Conservation (phyloP, 2,888 invertebrate species). For the Epirrhoe tristata region DNA sequence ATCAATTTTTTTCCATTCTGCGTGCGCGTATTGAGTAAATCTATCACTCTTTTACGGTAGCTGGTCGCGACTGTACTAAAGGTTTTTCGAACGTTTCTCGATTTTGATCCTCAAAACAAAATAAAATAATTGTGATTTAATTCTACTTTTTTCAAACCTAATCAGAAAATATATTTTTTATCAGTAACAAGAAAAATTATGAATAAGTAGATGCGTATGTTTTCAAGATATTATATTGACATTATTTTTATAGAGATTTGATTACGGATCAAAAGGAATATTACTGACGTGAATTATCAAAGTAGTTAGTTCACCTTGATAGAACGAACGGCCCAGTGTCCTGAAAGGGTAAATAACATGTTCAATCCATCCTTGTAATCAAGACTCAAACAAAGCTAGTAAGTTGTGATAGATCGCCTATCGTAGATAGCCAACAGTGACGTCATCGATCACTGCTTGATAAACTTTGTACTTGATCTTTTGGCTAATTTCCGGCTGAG, state of each 20-base stretch:
- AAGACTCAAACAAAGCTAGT: constrained; percentile 20
- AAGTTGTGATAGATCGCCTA: constrained; percentile 38
- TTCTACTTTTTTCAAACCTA: too few relatives aligned
- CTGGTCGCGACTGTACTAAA: constrained; percentile 47
- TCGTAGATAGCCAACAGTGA: constrained; percentile 21
- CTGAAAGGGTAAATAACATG: neutral
- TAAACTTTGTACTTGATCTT: constrained; percentile 15
- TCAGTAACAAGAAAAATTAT: too few relatives aligned
- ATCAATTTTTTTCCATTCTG: constrained; percentile 64
- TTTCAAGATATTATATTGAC: too few relatives aligned
- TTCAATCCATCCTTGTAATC: constrained; percentile 17
- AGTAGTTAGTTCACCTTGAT: too few relatives aligned
- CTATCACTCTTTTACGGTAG: constrained; percentile 59
- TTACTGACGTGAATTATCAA: too few relatives aligned
- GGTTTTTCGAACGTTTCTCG: constrained; percentile 35
- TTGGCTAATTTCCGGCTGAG: constrained; percentile 6
- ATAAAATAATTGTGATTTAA: too few relatives aligned
- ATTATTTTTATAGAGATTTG: too few relatives aligned
- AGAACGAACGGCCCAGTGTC: neutral
- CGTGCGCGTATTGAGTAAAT: constrained; percentile 62
- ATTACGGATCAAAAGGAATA: too few relatives aligned
- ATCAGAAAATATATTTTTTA: too few relatives aligned
- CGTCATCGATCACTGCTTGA: constrained; percentile 24
- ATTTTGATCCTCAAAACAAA: neutral
- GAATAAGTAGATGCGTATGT: too few relatives aligned